Conservation (phyloP, 2,888 invertebrate species). For the Polyploca ridens region DNA sequence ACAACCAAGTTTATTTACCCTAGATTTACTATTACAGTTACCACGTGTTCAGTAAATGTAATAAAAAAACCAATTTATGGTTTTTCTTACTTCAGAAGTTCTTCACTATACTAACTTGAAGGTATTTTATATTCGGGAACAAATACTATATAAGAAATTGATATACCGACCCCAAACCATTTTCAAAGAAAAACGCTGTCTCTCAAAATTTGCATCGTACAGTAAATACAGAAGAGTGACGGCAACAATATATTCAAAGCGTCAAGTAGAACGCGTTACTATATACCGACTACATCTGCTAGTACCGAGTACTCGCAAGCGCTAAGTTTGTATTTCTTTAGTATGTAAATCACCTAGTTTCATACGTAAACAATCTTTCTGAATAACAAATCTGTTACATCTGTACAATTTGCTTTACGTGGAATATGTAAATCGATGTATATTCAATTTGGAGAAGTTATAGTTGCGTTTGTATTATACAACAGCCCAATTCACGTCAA, state of each 20-base stretch:
- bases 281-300: background rate
- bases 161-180: too few relatives aligned
- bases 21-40: too few relatives aligned
- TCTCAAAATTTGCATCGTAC: background rate
- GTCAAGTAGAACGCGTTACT: background rate
- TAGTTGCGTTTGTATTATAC: too few relatives aligned
- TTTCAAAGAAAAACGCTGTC: background rate
- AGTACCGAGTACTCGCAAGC: background rate
- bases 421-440: background rate
- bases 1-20: too few relatives aligned
- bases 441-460: background rate
- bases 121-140: too few relatives aligned
- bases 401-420: conserved; percentile 3
- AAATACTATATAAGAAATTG: too few relatives aligned
- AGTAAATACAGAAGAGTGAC: conserved; percentile 6
- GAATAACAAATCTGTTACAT: conserved; percentile 1
- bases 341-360: conserved; percentile 5
- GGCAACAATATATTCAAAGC: background rate
- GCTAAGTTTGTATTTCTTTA: conserved; percentile 4
- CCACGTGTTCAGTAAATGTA: too few relatives aligned
- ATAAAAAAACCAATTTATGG: too few relatives aligned
- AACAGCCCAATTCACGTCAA: too few relatives aligned
- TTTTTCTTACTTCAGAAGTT: too few relatives aligned
- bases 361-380: conserved; percentile 3
- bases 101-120: too few relatives aligned